phyloP scores from a whole-genome alignment of 1,140 invertebrate species.

The Pantala flavescens region DNA sequence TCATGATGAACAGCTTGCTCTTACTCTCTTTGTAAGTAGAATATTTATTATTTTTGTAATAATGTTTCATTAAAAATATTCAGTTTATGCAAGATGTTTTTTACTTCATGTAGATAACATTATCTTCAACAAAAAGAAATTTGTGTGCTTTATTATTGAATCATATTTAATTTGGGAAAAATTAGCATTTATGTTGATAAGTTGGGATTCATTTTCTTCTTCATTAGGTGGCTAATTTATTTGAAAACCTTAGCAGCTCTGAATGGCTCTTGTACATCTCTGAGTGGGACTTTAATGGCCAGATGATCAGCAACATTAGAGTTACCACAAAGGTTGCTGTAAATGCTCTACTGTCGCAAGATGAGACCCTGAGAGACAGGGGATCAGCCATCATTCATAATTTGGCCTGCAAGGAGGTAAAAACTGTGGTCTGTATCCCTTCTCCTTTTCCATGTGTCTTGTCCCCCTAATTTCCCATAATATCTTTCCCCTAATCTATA shows the following conservation, averaged over 20 bases:
- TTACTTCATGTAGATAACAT: too few relatives aligned
- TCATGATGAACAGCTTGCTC: conserved; percentile 63
- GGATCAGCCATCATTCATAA: conserved; percentile 84
- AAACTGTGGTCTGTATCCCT: conserved; percentile 85
- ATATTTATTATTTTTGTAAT: neutral
- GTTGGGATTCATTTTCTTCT: conserved; percentile 18
- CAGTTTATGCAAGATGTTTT: too few relatives aligned
- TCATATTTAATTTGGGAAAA: too few relatives aligned
- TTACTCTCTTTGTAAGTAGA: conserved; percentile 66
- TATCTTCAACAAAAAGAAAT: too few relatives aligned
- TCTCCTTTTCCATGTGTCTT: conserved; percentile 22
- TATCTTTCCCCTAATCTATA: neutral
- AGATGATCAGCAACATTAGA: conserved; percentile 73
- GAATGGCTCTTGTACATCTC: conserved; percentile 90
- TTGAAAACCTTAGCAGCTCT: conserved; percentile 76
- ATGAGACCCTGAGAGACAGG: conserved; percentile 56
- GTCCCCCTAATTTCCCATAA: neutral
- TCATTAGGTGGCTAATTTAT: conserved; percentile 75
- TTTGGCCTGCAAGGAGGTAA: conserved; percentile 89
- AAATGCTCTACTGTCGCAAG: conserved; percentile 68
- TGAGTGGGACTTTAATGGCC: conserved; percentile 67
- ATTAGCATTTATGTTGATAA: too few relatives aligned
- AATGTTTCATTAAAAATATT: too few relatives aligned
- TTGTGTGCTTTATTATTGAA: too few relatives aligned
- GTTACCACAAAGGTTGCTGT: conserved; percentile 85